Conservation (phyloP, 2,888 invertebrate species). For the Anagyrus pseudococci region DNA sequence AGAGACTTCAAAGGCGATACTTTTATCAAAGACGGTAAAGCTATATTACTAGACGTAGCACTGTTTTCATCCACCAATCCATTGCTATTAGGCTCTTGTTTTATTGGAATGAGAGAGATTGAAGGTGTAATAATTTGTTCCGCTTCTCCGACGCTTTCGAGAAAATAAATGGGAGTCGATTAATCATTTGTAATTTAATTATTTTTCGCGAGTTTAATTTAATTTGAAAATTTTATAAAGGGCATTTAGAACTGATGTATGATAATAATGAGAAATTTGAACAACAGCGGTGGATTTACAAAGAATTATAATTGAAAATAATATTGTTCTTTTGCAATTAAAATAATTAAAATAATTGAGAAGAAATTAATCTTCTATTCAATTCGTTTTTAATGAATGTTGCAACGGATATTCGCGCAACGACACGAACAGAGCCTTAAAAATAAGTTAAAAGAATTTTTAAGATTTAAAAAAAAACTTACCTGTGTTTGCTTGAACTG, state of each 20-base stretch:
- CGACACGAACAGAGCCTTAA: no score
- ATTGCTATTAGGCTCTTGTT: slow-evolving; percentile 66
- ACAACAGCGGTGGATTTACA: background rate
- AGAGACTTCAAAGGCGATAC: slow-evolving; percentile 85
- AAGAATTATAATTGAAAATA: background rate
- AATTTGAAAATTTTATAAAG: no score
- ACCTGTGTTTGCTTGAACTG: slow-evolving; percentile 59
- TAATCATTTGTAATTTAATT: no score
- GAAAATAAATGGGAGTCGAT: no score
- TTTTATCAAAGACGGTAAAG: slow-evolving; percentile 77
- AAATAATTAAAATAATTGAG: background rate
- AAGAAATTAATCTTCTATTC: background rate
- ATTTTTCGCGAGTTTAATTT: no score
- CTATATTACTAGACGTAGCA: slow-evolving; percentile 72
- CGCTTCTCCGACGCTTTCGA: slow-evolving; percentile 51
- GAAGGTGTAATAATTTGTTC: slow-evolving; percentile 79
- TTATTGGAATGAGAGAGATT: slow-evolving; percentile 85
- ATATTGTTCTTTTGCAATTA: background rate
- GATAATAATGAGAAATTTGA: no score
- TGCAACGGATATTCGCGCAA: no score
- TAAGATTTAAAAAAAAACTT: no score
- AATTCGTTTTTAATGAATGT: background rate
- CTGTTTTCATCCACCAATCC: slow-evolving; percentile 64
- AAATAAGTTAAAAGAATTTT: no score
- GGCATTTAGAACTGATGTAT: no score